Base-by-base conservation (phyloP, 2,113 vertebrate species). In the Reinhardtius hippoglossoides region DNA sequence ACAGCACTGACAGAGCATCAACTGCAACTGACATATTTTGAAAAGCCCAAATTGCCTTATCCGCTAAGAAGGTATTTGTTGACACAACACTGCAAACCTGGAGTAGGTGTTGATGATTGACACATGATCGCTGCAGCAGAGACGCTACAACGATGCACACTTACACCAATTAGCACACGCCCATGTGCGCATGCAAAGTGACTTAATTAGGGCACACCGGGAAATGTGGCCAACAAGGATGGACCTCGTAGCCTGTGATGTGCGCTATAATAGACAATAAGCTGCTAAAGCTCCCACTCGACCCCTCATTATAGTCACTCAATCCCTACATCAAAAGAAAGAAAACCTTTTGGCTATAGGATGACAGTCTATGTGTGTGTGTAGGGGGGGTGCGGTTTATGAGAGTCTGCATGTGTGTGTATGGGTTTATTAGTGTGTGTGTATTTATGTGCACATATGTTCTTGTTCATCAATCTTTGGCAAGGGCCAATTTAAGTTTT, bases 31-130 rank as follows among this genome's bases (percentile, higher is more conserved):
- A 91, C 87, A 86, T 90, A 82, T 91, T 92, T 90, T 88, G 84
- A 91, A 87, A 91, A 88, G 90, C 85, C 87, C 71, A 91, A 91
- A 90, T 89, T 89, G 90, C 89, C 72, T 89, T 86, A 91, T 82
- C 81, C 90, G 69, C 81, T 87, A 91, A 91, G 87, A 89, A 87
- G 88, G 71, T 88, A 82, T 87, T 87, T 91, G 90, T 91, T 91
- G 89, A 88, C 89, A 87, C 88, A 88, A 89, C 86, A 87, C 54
- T 61, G 81, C 68, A 79, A 86, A 88, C 87, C 81, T 84, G 78
- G 69, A 78, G 77, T 67, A 75, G 79, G 50, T 58, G 81, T 72
- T 54, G 56, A 75, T 91, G 88, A 93, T 67, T 89, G 89, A 92
- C 83, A 87, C 75, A 70, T 90, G 88, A 91, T 88, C 80, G 54